Evolutionary conservation across 2,113 vertebrate species (phyloP).

Genomic region (Gila orcuttii): DNA sequence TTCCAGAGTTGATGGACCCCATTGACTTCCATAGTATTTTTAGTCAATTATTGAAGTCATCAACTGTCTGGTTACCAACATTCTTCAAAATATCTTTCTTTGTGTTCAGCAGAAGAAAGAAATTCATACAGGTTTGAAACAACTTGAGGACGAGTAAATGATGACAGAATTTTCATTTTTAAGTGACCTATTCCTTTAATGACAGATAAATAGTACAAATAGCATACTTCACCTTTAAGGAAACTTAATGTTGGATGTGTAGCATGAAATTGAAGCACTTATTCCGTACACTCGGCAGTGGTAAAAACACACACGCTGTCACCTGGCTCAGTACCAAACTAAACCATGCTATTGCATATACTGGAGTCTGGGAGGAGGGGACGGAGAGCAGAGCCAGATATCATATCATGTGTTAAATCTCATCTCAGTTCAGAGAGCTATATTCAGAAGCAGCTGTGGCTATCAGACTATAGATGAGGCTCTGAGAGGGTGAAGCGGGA

Average conservation of each 20-base stretch:
- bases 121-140: too few species aligned
- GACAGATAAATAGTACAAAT: background rate
- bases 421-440: conserved; percentile 62
- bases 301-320: background rate
- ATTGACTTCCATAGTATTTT: too few species aligned
- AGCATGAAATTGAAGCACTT: background rate
- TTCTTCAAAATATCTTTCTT: too few species aligned
- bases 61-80: too few species aligned
- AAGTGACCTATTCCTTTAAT: background rate
- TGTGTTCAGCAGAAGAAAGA: too few species aligned
- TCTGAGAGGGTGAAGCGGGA: conserved; percentile 17
- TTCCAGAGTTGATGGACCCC: too few species aligned
- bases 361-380: conserved; percentile 16
- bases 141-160: too few species aligned
- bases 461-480: conserved; percentile 6
- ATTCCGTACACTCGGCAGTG: background rate
- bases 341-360: conserved; percentile 47
- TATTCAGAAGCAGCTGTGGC: conserved; percentile 60
- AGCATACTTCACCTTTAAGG: background rate
- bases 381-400: conserved; percentile 57
- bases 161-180: too few species aligned
- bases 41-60: too few species aligned
- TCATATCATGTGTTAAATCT: conserved; percentile 60
- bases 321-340: background rate
- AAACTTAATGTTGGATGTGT: background rate